phyloP scores from a whole-genome alignment of 2,888 invertebrate genomes.

The Eilema sororculum region DNA sequence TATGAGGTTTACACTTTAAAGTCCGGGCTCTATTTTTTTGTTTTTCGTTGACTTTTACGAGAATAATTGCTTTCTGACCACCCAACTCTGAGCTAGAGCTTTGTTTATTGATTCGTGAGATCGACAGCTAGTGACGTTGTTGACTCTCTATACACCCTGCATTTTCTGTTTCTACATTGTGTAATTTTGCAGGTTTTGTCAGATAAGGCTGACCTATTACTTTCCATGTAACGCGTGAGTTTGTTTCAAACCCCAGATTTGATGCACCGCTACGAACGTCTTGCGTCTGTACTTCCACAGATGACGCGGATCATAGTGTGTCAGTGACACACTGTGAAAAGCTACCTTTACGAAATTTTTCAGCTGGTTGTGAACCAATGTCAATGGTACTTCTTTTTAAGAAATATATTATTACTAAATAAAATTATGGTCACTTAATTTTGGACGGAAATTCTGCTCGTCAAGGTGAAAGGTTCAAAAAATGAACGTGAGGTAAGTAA shows the following conservation, averaged over 20 bases:
- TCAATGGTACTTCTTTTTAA: background rate
- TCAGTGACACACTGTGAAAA: background rate
- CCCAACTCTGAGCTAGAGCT: background rate
- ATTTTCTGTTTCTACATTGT: background rate
- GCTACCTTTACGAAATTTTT: background rate
- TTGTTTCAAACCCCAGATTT: background rate
- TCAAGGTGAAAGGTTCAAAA: background rate
- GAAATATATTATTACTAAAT: background rate
- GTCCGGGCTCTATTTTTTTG: too few species aligned
- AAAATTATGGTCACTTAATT: background rate
- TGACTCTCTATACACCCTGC: background rate
- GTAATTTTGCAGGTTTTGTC: background rate
- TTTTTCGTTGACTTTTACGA: too few species aligned
- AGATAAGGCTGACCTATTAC: background rate
- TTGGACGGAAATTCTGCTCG: background rate
- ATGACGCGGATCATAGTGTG: background rate
- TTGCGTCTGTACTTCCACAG: background rate
- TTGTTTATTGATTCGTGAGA: background rate
- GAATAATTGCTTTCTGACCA: too few species aligned
- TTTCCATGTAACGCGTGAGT: background rate
- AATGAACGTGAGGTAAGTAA: background rate
- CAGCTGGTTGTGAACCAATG: background rate
- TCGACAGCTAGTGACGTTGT: background rate
- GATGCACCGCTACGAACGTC: too few species aligned
- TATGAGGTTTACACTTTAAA: background rate